A percentile compares a stretch with the other conserved stretches of the same genome.
Conservation (phyloP, 30 jellyfish, hydroid and myxozoan species). For the Turritopsis dohrnii region DNA sequence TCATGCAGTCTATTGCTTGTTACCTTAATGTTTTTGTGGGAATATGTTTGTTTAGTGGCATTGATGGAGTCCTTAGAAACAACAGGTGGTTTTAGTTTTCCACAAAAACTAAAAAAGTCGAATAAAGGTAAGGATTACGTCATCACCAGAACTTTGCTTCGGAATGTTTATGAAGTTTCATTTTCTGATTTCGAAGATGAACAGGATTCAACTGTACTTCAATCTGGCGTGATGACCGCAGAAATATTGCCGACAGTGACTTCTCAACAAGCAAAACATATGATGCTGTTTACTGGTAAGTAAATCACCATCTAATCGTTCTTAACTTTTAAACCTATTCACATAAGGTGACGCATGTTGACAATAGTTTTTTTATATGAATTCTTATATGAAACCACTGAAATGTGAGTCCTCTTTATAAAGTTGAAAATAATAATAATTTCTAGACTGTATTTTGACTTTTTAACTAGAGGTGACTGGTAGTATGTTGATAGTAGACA, state of each 20-base stretch:
- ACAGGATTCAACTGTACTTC: neutral
- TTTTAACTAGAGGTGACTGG: conserved; percentile 1
- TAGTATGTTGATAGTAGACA: conserved; percentile 16
- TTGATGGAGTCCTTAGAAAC: conserved; percentile 37
- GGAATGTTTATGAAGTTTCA: no score
- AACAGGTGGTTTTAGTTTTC: conserved; percentile 18
- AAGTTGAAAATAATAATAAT: neutral
- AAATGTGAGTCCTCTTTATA: no score
- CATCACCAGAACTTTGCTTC: no score
- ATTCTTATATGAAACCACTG: no score
- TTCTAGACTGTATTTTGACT: neutral
- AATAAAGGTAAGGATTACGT: neutral
- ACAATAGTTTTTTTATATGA: no score
- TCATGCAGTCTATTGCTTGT: neutral
- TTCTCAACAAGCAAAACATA: no score
- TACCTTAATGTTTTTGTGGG: neutral
- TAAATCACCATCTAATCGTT: no score
- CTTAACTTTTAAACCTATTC: no score
- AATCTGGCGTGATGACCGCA: neutral
- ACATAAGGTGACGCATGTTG: no score
- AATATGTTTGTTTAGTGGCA: neutral
- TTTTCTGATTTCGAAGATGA: no score
- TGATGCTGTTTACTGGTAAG: no score
- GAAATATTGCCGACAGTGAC: neutral
- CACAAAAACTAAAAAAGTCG: neutral